Base-by-base conservation (phyloP, 2,888 invertebrate species). In the Hydrotaea diabolus region DNA sequence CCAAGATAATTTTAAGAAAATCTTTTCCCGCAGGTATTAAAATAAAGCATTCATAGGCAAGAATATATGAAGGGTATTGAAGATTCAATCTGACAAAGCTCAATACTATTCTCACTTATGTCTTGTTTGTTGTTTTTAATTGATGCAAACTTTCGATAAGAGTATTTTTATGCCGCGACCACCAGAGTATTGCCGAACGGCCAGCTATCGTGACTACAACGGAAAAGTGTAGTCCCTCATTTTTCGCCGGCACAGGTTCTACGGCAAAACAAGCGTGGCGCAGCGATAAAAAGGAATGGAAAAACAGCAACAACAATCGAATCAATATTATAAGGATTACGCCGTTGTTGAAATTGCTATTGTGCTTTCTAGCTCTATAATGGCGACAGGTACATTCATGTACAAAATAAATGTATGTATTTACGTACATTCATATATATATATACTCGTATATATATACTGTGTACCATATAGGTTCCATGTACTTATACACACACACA, bases 131-230 rank as follows among this genome's bases (percentile, higher is more conserved):
- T 31, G 2, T 31, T 31, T 31, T 31, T 31, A 7, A 7, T 75
- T 74, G 77, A 84, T 77, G 53, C 69, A 78, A 84, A 84, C 74
- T 80, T 84, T 78, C 78, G 72, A 84, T 80, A 81, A 81, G 80
- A n/a, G n/a, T n/a, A n/a, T n/a, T n/a, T n/a, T n/a, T n/a, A n/a
- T n/a, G n/a, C n/a, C n/a, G n/a, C 36, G 36, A 36, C 8, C 3
- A 3, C 36, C 3, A 36, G 8, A 36, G 36, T 36, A 36, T 36
- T 36, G 36, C 36, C 36, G 36, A 36, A 36, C 36, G 36, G 8
- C 36, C 36, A 36, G 36, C 36, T 36, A 36, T 36, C 36, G 36
- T 5, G 36, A 5, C 39, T 8, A 39, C 39, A 13, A 31, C 31
- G 39, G 4, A 39, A 39, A 39, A 11, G 8, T 39, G 39, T 39